Evolutionary conservation across 2,888 invertebrate genomes (phyloP).

Genomic region (Lissocephala sabroskyi): DNA sequence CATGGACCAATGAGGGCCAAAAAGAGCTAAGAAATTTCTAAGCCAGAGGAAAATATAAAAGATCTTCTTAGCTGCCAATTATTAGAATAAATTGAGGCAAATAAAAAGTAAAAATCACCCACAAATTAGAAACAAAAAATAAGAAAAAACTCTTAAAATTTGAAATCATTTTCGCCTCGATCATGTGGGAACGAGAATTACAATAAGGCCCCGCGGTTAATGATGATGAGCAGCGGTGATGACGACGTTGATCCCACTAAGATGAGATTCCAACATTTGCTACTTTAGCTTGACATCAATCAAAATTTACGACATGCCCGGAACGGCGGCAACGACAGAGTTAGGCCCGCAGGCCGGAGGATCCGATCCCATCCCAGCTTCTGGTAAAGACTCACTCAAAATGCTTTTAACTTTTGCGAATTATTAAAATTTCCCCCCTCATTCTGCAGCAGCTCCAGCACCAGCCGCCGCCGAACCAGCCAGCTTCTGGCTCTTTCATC

Average conservation of each 20-base stretch:
- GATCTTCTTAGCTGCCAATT: too few relatives aligned
- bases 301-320: conserved; percentile 13
- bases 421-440: conserved; percentile 2
- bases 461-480: too few relatives aligned
- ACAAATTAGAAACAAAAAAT: too few relatives aligned
- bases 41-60: too few relatives aligned
- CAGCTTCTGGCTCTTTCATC: too few relatives aligned
- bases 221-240: conserved; percentile 16
- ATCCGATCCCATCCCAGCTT: conserved; percentile 23
- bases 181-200: background rate
- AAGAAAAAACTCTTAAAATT: too few relatives aligned
- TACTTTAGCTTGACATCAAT: conserved; percentile 54
- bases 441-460: background rate
- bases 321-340: background rate
- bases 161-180: background rate
- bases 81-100: too few relatives aligned
- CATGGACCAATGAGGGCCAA: too few relatives aligned
- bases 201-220: conserved; percentile 14
- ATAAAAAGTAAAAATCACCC: too few relatives aligned
- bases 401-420: conserved; percentile 51
- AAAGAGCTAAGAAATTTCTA: too few relatives aligned
- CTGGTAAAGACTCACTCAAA: conserved; percentile 54
- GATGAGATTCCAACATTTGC: conserved; percentile 42
- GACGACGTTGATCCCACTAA: conserved; percentile 21
- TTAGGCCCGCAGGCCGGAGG: background rate